Evolutionary conservation across 37 sponge, comb jelly and placozoan species (phyloP).

Genomic region (Theonella swinhoei): DNA sequence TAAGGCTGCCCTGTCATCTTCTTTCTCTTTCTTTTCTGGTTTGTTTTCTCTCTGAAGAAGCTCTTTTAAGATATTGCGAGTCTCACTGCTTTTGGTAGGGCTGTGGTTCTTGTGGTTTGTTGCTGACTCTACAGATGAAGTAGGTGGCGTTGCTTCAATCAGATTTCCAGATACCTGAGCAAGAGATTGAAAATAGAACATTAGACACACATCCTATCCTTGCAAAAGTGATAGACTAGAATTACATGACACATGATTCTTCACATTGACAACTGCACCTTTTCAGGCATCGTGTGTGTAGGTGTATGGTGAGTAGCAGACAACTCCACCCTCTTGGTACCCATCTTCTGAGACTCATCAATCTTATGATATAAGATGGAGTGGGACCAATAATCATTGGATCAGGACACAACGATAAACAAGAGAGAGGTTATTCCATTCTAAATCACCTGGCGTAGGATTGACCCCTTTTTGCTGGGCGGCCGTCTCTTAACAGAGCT

Average conservation of each 20-base stretch:
- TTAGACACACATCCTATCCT: no score
- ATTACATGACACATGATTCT: not conserved
- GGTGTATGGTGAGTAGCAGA: not conserved
- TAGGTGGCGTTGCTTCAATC: not conserved
- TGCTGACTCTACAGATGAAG: not conserved
- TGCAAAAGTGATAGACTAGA: not conserved
- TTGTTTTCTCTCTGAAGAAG: not conserved
- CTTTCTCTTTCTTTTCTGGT: not conserved
- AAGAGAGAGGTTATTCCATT: no score
- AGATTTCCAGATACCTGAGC: not conserved
- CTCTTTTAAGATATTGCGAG: not conserved
- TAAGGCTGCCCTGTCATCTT: not conserved
- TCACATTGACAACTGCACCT: not conserved
- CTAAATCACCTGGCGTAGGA: not conserved
- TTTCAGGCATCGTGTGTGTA: not conserved
- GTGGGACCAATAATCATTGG: no score
- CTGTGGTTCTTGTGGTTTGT: not conserved
- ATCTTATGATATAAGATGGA: no score
- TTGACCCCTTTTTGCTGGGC: constrained; percentile 1
- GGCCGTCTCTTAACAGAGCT: constrained; percentile 18
- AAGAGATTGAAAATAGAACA: not conserved
- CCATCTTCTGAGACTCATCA: not conserved
- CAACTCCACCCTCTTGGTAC: not conserved
- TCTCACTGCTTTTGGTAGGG: not conserved
- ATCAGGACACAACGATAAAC: no score